phyloP scores from a whole-genome alignment of 2,113 vertebrate species.

The Oryzias javanicus region DNA sequence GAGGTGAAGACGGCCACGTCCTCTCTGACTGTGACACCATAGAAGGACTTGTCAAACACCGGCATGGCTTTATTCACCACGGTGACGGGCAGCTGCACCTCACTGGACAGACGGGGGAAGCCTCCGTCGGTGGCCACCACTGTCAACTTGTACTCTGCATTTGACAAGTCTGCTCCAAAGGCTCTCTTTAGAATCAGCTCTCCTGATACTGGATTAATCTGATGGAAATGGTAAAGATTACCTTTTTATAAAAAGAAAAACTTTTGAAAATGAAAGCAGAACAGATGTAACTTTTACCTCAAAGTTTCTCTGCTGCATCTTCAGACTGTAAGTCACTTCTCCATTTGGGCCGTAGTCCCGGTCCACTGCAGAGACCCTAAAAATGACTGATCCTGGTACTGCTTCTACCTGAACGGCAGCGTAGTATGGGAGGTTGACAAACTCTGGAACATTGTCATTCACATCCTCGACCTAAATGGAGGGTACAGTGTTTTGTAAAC shows the following conservation, averaged over 20 bases:
- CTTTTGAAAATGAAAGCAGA: not conserved
- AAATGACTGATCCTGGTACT: constrained; percentile 86
- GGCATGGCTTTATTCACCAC: constrained; percentile 98
- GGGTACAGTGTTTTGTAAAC: not conserved
- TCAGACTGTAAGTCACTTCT: constrained; percentile 86
- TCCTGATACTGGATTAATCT: constrained; percentile 83
- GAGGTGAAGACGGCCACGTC: constrained; percentile 82
- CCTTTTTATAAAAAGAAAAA: not conserved
- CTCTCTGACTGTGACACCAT: constrained; percentile 86
- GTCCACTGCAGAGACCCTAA: constrained; percentile 87
- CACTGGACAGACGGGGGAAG: constrained; percentile 80
- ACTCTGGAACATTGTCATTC: constrained; percentile 92
- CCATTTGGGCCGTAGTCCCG: constrained; percentile 86
- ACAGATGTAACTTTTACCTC: constrained; percentile 60
- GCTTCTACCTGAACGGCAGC: constrained; percentile 93
- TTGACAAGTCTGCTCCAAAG: constrained; percentile 89
- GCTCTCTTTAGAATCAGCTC: constrained; percentile 84
- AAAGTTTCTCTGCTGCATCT: constrained; percentile 88
- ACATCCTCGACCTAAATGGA: constrained; percentile 84
- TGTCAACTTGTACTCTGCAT: constrained; percentile 86
- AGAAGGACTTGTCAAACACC: constrained; percentile 94
- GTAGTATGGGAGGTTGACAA: constrained; percentile 92
- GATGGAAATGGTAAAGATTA: not conserved
- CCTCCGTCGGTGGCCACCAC: constrained; percentile 88
- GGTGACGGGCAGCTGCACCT: constrained; percentile 87